Base-by-base conservation (phyloP, 2,888 invertebrate species). In the Monopis laevigella region DNA sequence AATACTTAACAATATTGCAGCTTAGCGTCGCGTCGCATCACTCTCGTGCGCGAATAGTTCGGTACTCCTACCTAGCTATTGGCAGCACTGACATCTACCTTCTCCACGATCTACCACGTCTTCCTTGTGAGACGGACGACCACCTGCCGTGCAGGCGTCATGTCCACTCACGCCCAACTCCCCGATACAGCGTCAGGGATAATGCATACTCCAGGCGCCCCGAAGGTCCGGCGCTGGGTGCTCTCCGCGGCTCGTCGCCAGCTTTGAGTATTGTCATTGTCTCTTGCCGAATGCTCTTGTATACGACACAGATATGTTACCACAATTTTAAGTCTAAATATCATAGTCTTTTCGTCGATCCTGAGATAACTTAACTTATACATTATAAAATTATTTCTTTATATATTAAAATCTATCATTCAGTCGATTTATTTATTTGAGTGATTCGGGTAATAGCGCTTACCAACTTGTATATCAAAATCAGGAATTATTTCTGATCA, bases 1-100 rank as follows among this genome's bases (percentile, higher is more conserved):
- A 67, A 71, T 71, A 74, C 73, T 74, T 78, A 77, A 61, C 73
- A 73, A 71, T 78, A 80, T 80, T 80, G 78, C 78, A 73, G 66
- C 56, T 21, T 36, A 4, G 21, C 21, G 13, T 67, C 60, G 66
- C 47, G 47, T 43, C 43, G 28, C 43, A 35, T 12, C 16, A 38
- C 27, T 39, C 36, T 17, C 40, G 24, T 36, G 24, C 18, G n/a
- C 7, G 38, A 10, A 6, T 11, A 27, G 13, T 21, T 17, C n/a
- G 24, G 8, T 17, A 17, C 16, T 21, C 18, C 29, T 8, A 13
- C 18, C 24, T 5, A 21, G 34, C 16, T 21, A 21, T 5, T 21
- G 6, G 5, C 24, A 5, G 24, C 24, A 8, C 24, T 5, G 8
- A 5, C 8, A 8, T 21, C 24, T n/a, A n/a, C n/a, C n/a, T n/a